Conservation (phyloP, 2,888 invertebrate species). For the Acleris cristana region DNA sequence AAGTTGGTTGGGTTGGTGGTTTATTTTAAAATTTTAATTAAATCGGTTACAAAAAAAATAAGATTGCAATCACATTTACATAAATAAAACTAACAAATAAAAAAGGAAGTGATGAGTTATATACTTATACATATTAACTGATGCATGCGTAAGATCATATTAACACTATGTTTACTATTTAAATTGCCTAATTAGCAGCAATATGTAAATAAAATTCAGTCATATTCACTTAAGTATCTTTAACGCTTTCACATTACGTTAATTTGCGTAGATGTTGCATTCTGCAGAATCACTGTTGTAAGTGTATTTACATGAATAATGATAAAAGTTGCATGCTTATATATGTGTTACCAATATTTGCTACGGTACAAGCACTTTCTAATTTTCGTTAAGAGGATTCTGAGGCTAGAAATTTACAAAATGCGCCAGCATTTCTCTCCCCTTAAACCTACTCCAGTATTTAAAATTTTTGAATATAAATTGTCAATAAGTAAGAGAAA, state of each 20-base stretch:
- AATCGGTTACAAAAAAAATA: too few species aligned
- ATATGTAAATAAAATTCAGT: conserved; percentile 7
- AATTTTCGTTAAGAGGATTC: conserved; percentile 28
- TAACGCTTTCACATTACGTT: conserved; percentile 15
- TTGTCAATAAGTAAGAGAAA: too few species aligned
- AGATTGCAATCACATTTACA: too few species aligned
- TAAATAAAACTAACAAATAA: too few species aligned
- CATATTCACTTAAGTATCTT: conserved; percentile 10
- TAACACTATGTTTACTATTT: not conserved
- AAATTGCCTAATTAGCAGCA: conserved; percentile 1
- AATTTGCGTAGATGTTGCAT: conserved; percentile 14
- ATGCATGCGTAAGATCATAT: too few species aligned
- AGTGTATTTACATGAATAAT: conserved; percentile 18
- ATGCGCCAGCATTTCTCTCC: conserved; percentile 6
- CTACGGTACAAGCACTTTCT: conserved; percentile 36
- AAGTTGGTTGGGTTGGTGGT: too few species aligned
- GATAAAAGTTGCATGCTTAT: conserved; percentile 7
- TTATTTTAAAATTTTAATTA: too few species aligned
- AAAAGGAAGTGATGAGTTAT: too few species aligned
- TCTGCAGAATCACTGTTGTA: conserved; percentile 11
- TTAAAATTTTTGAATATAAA: too few species aligned
- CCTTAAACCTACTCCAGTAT: too few species aligned
- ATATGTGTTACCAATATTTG: conserved; percentile 11
- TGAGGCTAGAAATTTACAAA: too few species aligned
- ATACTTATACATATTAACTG: too few species aligned